A percentile compares a stretch with the other conserved stretches of the same genome.
These are phyloP conservation scores for Sebastes fasciatus DNA, from an alignment of 2,113 vertebrate species.

Conservation along the genomic window DNA sequence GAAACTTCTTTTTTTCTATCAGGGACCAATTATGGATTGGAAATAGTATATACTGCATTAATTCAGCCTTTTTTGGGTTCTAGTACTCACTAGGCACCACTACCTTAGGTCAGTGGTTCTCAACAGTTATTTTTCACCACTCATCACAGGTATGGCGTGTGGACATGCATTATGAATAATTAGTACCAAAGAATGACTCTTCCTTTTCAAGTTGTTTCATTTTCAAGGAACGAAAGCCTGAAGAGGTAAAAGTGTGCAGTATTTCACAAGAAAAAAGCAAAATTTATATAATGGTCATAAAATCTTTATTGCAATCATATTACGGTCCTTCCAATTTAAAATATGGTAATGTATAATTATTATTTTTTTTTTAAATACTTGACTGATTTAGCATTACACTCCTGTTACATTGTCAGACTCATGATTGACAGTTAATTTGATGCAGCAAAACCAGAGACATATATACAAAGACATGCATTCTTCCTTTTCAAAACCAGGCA, in stretches of 20 bases:
- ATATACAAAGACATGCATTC: too few relatives aligned
- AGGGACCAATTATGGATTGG: neutral
- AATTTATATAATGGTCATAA: neutral
- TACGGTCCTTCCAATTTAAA: too few relatives aligned
- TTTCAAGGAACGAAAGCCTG: neutral
- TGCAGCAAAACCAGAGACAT: neutral
- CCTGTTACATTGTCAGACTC: too few relatives aligned
- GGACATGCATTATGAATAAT: neutral
- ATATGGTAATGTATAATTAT: too few relatives aligned
- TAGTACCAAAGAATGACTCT: neutral
- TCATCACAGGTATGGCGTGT: neutral
- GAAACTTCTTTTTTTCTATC: neutral
- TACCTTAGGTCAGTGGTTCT: neutral
- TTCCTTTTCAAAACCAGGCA: too few relatives aligned
- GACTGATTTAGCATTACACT: too few relatives aligned
- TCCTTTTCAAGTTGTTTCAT: neutral
- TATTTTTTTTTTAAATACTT: too few relatives aligned
- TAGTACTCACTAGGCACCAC: neutral
- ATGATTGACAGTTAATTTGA: too few relatives aligned
- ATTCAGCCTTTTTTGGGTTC: neutral
- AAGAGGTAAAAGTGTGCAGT: neutral
- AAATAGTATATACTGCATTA: neutral
- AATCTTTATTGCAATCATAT: neutral
- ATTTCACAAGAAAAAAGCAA: neutral
- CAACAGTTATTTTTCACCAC: neutral